Evolutionary conservation across 2,113 vertebrate species (phyloP), one percentile per base, ranked within the genome.

Genomic region (Pollimyrus isidori): DNA sequence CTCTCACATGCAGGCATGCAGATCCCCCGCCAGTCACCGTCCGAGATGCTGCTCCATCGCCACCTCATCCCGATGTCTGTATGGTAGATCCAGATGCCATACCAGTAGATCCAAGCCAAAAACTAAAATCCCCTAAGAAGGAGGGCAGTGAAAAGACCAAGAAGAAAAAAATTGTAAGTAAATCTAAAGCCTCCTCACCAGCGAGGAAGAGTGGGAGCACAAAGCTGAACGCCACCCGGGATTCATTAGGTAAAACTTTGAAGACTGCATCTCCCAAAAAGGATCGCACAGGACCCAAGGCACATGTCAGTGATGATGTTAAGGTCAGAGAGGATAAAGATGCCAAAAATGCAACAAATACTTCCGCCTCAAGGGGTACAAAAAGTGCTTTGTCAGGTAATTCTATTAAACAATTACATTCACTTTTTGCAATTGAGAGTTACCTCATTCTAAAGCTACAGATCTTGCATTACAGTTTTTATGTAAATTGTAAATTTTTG

Each of bases 31-130:
- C 98, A 0, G 94, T 95, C 76, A 94, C 96, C 0, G 92, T 97
- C 92, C 97, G 96, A 91, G 98, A 99, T 92, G 95, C 94, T 1
- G 97, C 97, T 92, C 98, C 98, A 84, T 96, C 97, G 11, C 96
- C 97, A 52, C 96, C 97, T 53, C 97, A 97, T 88, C 97, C 97
- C 62, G 98, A 99, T 21, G 97, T 97, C 83, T 98, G 97, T 91
- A 99, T 99, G 98, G 97, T 98, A 80, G 98, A 99, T 88, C 98
- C 98, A 11, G 98, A 99, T 90, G 95, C 96, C 62, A 91, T 98
- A 42, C 97, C 97, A 49, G 92, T 95, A 42, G 97, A 99, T 58
- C 97, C 98, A 94, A 97, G 95, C 91, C 94, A 69, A 69, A 69
- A 98, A 49, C 93, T 95, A 17, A 97, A 97, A 91, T 95, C 97